phyloP scores from a whole-genome alignment of 2,797 vertebrate species.

The Girardinus metallicus region DNA sequence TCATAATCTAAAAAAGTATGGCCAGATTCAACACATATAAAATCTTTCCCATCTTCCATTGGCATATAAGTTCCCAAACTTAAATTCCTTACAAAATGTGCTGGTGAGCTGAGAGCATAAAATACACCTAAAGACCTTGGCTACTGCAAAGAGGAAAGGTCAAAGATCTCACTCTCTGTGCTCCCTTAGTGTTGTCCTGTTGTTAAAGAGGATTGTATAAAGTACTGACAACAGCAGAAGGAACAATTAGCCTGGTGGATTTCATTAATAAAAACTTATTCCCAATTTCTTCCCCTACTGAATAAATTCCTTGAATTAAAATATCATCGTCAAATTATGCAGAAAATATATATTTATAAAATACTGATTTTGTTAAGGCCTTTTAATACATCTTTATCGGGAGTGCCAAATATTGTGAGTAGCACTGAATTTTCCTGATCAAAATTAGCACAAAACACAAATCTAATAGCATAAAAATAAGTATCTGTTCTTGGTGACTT shows the following conservation, averaged over 20 bases:
- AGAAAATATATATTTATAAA: background rate
- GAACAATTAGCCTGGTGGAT: background rate
- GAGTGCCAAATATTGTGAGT: background rate
- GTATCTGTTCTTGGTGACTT: conserved; percentile 10
- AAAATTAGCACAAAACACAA: background rate
- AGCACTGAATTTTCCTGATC: background rate
- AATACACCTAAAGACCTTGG: background rate
- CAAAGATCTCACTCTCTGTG: background rate
- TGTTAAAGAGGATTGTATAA: too few relatives aligned
- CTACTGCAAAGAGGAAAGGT: background rate
- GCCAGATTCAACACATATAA: too few relatives aligned
- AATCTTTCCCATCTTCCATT: too few relatives aligned
- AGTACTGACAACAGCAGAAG: background rate
- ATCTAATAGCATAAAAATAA: background rate
- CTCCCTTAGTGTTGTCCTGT: background rate
- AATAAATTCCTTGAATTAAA: background rate
- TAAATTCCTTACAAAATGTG: background rate
- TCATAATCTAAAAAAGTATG: too few relatives aligned
- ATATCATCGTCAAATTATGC: background rate
- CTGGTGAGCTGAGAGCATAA: background rate
- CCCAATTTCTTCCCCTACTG: background rate
- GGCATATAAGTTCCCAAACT: background rate
- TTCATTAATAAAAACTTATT: background rate
- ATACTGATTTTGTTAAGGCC: background rate
- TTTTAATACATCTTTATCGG: background rate